A percentile compares a stretch with the other conserved stretches of the same genome.
Evolutionary conservation across 1,140 invertebrate genomes (phyloP).

Genomic region (Pantala flavescens): DNA sequence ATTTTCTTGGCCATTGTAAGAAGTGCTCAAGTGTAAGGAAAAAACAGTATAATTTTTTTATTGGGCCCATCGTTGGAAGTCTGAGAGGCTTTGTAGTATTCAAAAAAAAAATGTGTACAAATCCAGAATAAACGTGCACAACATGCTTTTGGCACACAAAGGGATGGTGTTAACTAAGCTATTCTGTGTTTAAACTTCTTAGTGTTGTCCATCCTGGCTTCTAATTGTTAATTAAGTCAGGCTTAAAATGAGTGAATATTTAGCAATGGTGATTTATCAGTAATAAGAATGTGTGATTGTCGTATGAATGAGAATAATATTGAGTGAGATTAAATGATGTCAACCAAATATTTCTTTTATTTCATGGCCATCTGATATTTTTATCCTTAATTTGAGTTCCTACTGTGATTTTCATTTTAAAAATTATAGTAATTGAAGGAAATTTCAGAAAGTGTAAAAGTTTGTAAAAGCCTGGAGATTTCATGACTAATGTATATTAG

Average conservation of each 20-base stretch:
- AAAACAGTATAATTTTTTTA: neutral
- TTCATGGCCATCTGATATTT: no score
- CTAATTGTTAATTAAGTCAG: neutral
- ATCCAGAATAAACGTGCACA: conserved; percentile 1
- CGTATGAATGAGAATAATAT: neutral
- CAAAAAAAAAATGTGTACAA: neutral
- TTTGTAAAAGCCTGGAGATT: no score
- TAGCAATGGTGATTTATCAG: neutral
- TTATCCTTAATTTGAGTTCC: no score
- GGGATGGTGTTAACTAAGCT: neutral
- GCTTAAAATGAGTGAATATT: neutral
- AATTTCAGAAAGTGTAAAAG: no score
- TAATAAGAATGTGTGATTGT: neutral
- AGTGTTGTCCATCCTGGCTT: conserved; percentile 7
- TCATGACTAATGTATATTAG: no score
- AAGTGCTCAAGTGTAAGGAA: neutral
- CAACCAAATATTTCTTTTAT: no score
- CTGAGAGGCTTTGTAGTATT: neutral
- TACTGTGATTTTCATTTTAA: no score
- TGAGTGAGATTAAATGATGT: neutral
- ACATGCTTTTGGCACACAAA: neutral
- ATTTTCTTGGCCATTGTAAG: neutral
- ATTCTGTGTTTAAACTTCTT: neutral
- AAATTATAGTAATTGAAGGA: no score
- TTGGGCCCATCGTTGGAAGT: neutral